Evolutionary conservation across 30 jellyfish, hydroid and myxozoan species (phyloP).

Genomic region (Nemopilema nomurai): DNA sequence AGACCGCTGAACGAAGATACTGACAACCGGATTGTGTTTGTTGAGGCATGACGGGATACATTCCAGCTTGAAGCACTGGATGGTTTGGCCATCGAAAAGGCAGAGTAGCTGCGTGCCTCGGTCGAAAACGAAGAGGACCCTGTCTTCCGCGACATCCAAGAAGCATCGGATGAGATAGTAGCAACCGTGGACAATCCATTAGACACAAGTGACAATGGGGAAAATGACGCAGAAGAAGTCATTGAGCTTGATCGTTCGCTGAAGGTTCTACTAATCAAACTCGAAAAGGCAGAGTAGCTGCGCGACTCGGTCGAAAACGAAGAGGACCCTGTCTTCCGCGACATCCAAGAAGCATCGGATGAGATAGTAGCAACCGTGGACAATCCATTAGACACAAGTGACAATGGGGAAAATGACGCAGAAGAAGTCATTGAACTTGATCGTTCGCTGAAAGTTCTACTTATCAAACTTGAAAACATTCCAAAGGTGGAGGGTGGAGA

Average conservation of each 20-base stretch:
- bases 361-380: background rate
- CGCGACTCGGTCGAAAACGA: background rate
- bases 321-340: background rate
- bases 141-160: background rate
- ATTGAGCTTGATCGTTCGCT: too few relatives aligned
- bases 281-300: background rate
- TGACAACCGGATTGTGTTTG: background rate
- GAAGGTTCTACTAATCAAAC: too few relatives aligned
- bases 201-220: background rate
- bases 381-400: background rate
- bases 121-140: background rate
- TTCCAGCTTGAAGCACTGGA: background rate
- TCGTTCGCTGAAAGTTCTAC: background rate
- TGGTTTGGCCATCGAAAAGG: background rate
- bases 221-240: background rate
- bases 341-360: background rate
- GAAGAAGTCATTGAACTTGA: background rate
- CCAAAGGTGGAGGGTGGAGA: background rate
- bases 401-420: background rate
- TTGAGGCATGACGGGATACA: background rate
- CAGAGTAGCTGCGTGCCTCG: background rate
- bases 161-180: background rate
- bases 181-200: background rate
- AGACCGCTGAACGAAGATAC: background rate
- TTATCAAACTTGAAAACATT: background rate